phyloP scores from a whole-genome alignment of 2,797 vertebrate genomes.

The Scomberomorus guttatus region DNA sequence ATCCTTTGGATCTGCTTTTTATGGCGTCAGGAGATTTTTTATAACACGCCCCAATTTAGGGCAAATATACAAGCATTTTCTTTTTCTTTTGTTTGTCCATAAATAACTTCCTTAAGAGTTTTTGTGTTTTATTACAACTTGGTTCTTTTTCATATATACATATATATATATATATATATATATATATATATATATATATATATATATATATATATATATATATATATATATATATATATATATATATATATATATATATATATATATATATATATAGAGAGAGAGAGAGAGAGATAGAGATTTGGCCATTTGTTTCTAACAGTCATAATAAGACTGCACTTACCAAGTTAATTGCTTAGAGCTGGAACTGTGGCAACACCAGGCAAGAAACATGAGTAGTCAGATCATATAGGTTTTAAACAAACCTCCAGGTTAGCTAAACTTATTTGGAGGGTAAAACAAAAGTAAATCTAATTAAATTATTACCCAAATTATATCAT shows the following conservation, averaged over 20 bases:
- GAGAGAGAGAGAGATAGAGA: too few species aligned
- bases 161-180: too few species aligned
- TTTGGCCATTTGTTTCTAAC: background rate
- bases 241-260: too few species aligned
- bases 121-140: background rate
- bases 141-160: background rate
- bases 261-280: too few species aligned
- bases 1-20: background rate
- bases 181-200: too few species aligned
- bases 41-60: background rate
- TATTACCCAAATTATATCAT: background rate
- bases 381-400: background rate
- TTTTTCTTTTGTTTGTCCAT: background rate
- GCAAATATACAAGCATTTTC: background rate
- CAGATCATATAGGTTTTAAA: background rate
- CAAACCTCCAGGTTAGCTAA: too few species aligned
- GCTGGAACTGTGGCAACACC: background rate
- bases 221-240: too few species aligned
- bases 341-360: background rate
- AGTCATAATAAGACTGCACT: background rate
- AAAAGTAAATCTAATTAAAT: too few species aligned
- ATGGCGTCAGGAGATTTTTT: slow-evolving; percentile 17
- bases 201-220: too few species aligned
- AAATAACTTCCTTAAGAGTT: background rate
- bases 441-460: too few species aligned